Conservation (phyloP, 1,140 invertebrate species). For the Drosophila prosaltans region DNA sequence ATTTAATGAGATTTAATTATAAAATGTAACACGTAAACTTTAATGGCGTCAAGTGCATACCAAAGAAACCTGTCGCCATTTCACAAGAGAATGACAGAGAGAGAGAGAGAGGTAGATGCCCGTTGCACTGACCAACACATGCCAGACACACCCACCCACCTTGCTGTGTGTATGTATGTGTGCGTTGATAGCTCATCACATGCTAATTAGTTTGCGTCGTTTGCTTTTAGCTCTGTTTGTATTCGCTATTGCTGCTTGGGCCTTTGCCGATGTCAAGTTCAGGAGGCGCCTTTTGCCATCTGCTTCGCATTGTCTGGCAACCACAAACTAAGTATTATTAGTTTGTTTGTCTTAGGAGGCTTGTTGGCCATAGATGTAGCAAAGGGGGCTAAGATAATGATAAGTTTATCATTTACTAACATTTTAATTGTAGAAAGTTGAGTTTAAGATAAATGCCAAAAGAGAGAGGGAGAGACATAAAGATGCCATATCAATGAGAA, state of each 20-base stretch:
- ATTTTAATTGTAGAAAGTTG: no score
- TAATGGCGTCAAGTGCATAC: conserved; percentile 62
- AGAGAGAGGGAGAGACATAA: no score
- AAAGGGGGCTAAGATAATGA: neutral
- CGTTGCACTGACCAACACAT: conserved; percentile 9
- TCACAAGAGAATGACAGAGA: conserved; percentile 10
- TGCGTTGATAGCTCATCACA: conserved; percentile 36
- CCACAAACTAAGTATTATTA: neutral
- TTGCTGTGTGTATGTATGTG: conserved; percentile 16
- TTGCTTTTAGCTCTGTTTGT: conserved; percentile 58
- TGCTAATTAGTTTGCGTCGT: conserved; percentile 65
- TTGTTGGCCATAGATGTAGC: conserved; percentile 22
- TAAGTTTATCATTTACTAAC: conserved; percentile 22
- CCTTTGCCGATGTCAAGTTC: conserved; percentile 57
- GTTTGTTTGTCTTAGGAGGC: conserved; percentile 32
- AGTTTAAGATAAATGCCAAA: no score
- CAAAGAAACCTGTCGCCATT: conserved; percentile 74
- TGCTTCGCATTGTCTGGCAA: neutral
- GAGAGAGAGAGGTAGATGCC: conserved; percentile 3
- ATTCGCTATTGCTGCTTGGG: conserved; percentile 28
- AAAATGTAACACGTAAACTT: conserved; percentile 50
- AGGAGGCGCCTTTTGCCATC: conserved; percentile 35
- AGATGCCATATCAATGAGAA: no score
- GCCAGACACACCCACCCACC: conserved; percentile 61
- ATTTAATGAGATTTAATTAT: conserved; percentile 57